Percentiles rank a stretch among this genome's conserved stretches.
phyloP scores from a whole-genome alignment of 2,888 invertebrate species.

The Habroteleia sp. region DNA sequence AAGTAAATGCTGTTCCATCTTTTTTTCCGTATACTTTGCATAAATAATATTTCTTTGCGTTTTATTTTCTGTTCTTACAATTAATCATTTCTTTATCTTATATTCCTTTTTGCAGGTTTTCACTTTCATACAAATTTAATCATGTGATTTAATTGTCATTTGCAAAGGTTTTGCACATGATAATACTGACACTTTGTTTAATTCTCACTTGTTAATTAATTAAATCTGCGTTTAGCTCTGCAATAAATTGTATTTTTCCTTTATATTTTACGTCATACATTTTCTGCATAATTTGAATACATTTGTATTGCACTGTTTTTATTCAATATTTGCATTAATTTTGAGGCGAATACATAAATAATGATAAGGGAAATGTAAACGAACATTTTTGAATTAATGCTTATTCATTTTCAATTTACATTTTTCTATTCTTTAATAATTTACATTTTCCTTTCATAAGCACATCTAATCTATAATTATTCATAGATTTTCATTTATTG shows the following conservation, averaged over 20 bases:
- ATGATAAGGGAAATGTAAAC: conserved; percentile 16
- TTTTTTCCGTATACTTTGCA: too few relatives aligned
- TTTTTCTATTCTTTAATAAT: background rate
- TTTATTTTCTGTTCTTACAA: conserved; percentile 48
- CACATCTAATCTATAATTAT: conserved; percentile 23
- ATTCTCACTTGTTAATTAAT: conserved; percentile 35
- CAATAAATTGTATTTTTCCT: conserved; percentile 26
- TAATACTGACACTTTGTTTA: conserved; percentile 26
- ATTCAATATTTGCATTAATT: conserved; percentile 48
- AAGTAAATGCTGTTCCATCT: too few relatives aligned
- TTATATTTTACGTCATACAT: conserved; percentile 23
- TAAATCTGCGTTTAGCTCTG: conserved; percentile 38
- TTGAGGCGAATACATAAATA: conserved; percentile 25
- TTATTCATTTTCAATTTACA: too few relatives aligned
- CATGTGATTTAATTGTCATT: conserved; percentile 48
- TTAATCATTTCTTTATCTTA: conserved; percentile 13
- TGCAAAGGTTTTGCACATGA: conserved; percentile 22
- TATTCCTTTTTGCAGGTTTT: conserved; percentile 19
- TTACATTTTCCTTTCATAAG: conserved; percentile 8
- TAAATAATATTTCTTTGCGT: too few relatives aligned
- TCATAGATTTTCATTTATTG: too few relatives aligned
- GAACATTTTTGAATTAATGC: too few relatives aligned
- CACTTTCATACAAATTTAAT: conserved; percentile 21
- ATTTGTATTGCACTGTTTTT: conserved; percentile 33
- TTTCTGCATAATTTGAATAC: conserved; percentile 36